These are phyloP conservation scores for Dolichallabes microphthalmus DNA, from an alignment of 2,113 vertebrate species.

Conservation along the genomic window DNA sequence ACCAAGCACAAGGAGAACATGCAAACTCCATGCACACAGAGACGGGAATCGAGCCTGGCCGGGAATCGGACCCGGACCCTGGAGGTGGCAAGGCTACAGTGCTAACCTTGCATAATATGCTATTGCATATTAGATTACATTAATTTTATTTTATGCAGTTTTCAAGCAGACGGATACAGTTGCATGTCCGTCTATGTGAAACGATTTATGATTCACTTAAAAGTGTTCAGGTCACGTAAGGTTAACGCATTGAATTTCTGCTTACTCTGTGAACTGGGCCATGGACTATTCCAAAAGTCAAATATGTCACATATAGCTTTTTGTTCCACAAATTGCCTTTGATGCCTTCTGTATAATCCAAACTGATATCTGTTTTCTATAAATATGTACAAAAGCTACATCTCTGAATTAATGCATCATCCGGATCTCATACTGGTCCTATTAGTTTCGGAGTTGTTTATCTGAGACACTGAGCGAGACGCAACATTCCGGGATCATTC, in stretches of 20 bases:
- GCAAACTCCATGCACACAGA: no score
- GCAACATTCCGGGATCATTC: not conserved
- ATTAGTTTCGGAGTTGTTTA: not conserved
- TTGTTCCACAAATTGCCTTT: not conserved
- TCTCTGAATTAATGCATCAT: not conserved
- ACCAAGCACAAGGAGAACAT: no score
- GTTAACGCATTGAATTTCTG: not conserved
- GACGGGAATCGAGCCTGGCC: no score
- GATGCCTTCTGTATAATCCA: not conserved
- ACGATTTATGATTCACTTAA: no score
- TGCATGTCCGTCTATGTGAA: not conserved
- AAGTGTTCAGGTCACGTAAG: not conserved
- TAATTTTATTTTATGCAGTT: not conserved
- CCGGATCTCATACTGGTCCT: slow-evolving; percentile 5
- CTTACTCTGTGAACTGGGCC: no score
- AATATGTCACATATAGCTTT: no score
- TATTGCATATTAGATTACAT: no score
- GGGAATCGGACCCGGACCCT: no score
- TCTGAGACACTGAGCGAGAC: not conserved
- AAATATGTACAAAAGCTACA: not conserved
- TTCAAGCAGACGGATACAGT: not conserved
- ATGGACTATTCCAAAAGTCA: no score
- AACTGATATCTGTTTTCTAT: not conserved
- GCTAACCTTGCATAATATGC: no score
- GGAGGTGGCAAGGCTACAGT: no score